Evolutionary conservation across 2,888 invertebrate species (phyloP), one percentile per base, ranked within the genome.

Genomic region (Apotomis betuletana): DNA sequence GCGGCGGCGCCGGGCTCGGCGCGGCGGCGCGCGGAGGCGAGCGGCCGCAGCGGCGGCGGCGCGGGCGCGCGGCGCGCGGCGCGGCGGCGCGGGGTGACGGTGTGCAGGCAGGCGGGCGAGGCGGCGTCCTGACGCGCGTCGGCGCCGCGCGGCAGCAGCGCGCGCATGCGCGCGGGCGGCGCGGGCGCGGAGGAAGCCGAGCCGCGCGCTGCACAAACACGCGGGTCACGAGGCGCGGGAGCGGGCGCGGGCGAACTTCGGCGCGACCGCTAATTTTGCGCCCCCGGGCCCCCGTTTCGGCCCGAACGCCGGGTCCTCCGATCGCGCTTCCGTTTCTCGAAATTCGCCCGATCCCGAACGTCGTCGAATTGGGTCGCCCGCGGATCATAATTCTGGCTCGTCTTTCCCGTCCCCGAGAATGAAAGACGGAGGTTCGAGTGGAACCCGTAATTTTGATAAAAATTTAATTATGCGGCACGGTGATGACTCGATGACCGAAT

Each of bases 61-160:
- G 67, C 81, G 75, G 73, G 75, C 57, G 77, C 74, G 62, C 69
- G 36, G 76, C 65, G 73, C 74, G 79, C 83, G 81, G 77, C 78
- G 77, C 79, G 85, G 76, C 72, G 83, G 75, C 81, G 86, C 79
- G 86, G 90, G 81, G 83, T 88, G 84, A 81, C 84, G 83, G 78
- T 82, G 81, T 82, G 87, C 81, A 94, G 92, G 82, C 94, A 94
- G 70, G 94, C 94, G 75, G 94, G 94, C 62, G 94, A 83, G 77
- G 85, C 82, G 82, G 78, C 73, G 83, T 76, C 77, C 89, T 89
- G 51, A 51, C 38, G 63, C 63, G 63, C 70, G 89, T 87, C 86
- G 75, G 77, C 82, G 82, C 78, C 94, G 92, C 81, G 93, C 90
- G 88, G 89, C 88, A 57, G 87, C 86, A 12, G 90, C 75, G 84